These are phyloP conservation scores for Venusia cambrica DNA, from an alignment of 2,888 invertebrate genomes.

Conservation along the genomic window DNA sequence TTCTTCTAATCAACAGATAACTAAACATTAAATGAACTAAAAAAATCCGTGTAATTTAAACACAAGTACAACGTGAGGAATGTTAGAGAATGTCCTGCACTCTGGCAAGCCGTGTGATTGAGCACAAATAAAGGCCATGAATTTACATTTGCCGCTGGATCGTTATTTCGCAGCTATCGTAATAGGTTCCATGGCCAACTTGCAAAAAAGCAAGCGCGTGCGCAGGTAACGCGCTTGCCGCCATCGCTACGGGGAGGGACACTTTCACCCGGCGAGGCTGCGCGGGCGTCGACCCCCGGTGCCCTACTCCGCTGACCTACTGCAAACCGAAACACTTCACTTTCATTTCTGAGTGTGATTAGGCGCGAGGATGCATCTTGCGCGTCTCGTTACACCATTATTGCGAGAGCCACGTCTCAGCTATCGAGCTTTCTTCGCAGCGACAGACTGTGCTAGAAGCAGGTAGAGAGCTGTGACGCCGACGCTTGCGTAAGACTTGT, in stretches of 20 bases:
- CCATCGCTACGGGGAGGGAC: constrained; percentile 59
- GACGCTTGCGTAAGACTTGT: constrained; percentile 71
- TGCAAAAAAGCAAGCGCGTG: constrained; percentile 76
- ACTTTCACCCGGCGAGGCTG: constrained; percentile 79
- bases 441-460: constrained; percentile 38
- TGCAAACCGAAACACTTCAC: constrained; percentile 74
- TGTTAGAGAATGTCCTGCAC: constrained; percentile 24
- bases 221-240: constrained; percentile 61
- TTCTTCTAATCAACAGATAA: no score
- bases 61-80: constrained; percentile 7
- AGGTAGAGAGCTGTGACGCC: constrained; percentile 60
- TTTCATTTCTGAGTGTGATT: constrained; percentile 75
- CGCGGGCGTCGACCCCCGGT: constrained; percentile 76
- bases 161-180: constrained; percentile 74
- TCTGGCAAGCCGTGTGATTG: constrained; percentile 44
- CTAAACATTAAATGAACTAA: no score
- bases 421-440: constrained; percentile 33
- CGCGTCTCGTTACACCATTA: constrained; percentile 50
- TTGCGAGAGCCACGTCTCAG: constrained; percentile 38
- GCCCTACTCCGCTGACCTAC: constrained; percentile 79
- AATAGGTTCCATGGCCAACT: constrained; percentile 78
- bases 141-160: constrained; percentile 65
- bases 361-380: constrained; percentile 68
- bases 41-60: neutral
- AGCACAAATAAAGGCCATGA: constrained; percentile 64